Conservation (phyloP, 2,797 vertebrate species). For the Poeciliopsis presidionis region DNA sequence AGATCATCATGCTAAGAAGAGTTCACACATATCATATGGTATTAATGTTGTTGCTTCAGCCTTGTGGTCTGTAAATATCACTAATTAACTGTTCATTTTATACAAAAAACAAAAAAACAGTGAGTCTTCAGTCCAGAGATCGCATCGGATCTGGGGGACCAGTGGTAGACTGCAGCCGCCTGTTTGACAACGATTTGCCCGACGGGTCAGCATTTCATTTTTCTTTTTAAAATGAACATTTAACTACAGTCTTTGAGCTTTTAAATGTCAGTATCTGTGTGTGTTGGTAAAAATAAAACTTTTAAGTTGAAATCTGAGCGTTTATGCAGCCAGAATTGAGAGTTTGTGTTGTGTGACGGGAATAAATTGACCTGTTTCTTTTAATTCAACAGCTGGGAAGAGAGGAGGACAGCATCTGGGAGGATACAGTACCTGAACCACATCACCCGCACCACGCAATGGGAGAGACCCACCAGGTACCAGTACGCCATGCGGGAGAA, state of each 20-base stretch:
- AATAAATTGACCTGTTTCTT: conserved; percentile 45
- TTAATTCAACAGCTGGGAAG: conserved; percentile 88
- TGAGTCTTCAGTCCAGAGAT: conserved; percentile 96
- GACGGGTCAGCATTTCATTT: conserved; percentile 86
- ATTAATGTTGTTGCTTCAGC: not conserved
- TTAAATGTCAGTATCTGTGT: not conserved
- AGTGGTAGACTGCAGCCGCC: conserved; percentile 94
- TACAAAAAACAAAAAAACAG: conserved; percentile 65
- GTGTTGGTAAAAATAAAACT: not conserved
- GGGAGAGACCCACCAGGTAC: conserved; percentile 95
- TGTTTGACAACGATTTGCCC: conserved; percentile 95
- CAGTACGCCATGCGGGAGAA: not conserved
- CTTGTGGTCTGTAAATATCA: not conserved
- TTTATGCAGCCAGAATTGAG: not conserved
- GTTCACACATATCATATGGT: not conserved
- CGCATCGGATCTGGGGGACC: conserved; percentile 93
- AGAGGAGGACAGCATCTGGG: conserved; percentile 92
- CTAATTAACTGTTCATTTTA: conserved; percentile 10
- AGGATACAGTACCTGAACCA: conserved; percentile 97
- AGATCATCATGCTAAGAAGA: not conserved
- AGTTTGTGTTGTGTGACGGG: not conserved
- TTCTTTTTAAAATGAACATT: not conserved
- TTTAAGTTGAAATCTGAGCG: too few species aligned
- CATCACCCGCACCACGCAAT: conserved; percentile 94
- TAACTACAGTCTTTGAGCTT: not conserved